Evolutionary conservation across 2,888 invertebrate species (phyloP), one percentile per base, ranked within the genome.

Genomic region (Aleiodes leptofemur): DNA sequence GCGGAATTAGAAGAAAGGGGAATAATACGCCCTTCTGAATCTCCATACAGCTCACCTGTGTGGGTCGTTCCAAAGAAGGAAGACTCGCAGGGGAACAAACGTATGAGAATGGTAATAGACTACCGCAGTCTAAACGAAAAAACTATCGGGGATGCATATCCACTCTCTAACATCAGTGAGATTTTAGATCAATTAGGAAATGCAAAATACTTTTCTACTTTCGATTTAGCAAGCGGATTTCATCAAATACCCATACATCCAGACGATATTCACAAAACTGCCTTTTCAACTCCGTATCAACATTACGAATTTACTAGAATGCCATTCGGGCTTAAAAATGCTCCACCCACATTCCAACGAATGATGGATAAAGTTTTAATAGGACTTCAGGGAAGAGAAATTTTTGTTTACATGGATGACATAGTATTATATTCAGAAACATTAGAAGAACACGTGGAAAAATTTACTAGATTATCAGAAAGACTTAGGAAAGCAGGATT

Each of bases 301-400:
- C 82, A 84, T 31, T 84, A 79, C 48, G 80, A 85, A 56, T 84
- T 78, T 66, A 73, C 74, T 14, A 59, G 72, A 34, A 75, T 78
- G 75, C 59, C 73, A 0, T 71, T 77, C 53, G 83, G 82, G 0
- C 57, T 83, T 1, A 83, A 82, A 56, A 80, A 81, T 38, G 82
- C 83, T 7, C 84, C 83, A 1, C 72, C 79, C 6, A 81, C 81
- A 7, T 85, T 86, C 66, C 89, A 89, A 79, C 70, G 88, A 13
- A 76, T 86, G 38, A 89, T 89, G 88, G 84, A 89, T 61, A 83
- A 80, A 72, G 83, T 90, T 0, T 73, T 90, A 11, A 59, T 82
- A 29, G 75, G 74, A 7, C n/a, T 77, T 4, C 74, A 75, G 13
- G 69, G 72, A 48, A 50, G 16, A 11, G 48, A 53, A 43, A 8